Conservation (phyloP, 1,140 invertebrate species). For the Pantala flavescens region DNA sequence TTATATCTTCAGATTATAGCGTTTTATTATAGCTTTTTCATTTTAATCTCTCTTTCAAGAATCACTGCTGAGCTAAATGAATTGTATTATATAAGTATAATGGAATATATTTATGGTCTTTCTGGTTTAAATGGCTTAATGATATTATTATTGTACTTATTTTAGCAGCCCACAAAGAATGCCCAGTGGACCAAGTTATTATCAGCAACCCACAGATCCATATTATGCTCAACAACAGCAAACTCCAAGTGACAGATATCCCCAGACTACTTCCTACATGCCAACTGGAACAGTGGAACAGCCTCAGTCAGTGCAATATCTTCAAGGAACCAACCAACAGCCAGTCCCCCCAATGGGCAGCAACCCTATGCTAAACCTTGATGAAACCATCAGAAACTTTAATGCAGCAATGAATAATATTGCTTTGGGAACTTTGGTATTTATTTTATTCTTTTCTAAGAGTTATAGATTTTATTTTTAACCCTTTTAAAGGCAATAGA, state of each 20-base stretch:
- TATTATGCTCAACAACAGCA: neutral
- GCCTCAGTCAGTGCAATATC: neutral
- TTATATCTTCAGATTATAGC: too few species aligned
- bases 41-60: too few species aligned
- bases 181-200: neutral
- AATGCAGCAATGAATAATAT: too few species aligned
- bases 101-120: too few species aligned
- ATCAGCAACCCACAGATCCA: neutral
- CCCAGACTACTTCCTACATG: neutral
- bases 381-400: neutral
- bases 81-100: too few species aligned
- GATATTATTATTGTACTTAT: neutral
- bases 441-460: too few species aligned
- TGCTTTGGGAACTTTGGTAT: too few species aligned
- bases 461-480: too few species aligned
- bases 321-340: neutral
- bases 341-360: neutral
- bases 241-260: neutral
- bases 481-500: too few species aligned
- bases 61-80: too few species aligned
- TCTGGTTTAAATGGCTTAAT: too few species aligned
- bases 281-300: neutral
- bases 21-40: too few species aligned
- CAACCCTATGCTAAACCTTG: neutral
- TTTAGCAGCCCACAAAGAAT: neutral